Conservation (phyloP, 1,140 invertebrate species). For the Triops cancriformis region DNA sequence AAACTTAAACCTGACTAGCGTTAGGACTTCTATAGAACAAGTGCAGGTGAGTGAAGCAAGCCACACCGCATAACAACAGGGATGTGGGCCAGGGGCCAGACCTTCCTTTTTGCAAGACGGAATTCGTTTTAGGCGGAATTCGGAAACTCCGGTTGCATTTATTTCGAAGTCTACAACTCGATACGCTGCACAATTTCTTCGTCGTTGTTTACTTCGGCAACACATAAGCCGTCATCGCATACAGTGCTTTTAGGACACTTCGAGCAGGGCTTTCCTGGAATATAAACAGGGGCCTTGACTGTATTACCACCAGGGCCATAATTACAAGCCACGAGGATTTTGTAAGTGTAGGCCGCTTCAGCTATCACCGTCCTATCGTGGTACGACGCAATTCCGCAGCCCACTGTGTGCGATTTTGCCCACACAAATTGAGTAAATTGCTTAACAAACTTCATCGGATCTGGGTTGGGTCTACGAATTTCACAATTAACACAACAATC, state of each 20-base stretch:
- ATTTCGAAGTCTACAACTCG: neutral
- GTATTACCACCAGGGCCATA: conserved; percentile 20
- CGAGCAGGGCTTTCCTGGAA: conserved; percentile 14
- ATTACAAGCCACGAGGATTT: conserved; percentile 22
- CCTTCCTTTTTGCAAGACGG: too few relatives aligned
- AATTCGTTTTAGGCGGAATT: too few relatives aligned
- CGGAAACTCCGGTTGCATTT: neutral
- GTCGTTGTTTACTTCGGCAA: neutral
- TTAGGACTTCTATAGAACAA: too few relatives aligned
- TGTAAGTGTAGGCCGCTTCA: conserved; percentile 10
- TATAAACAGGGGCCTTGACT: conserved; percentile 14
- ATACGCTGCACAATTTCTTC: neutral
- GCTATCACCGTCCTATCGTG: conserved; percentile 16
- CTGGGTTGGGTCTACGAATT: neutral
- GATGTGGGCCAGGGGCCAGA: too few relatives aligned
- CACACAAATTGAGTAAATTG: conserved; percentile 20
- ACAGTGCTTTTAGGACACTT: conserved; percentile 20
- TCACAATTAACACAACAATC: neutral
- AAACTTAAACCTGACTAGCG: too few relatives aligned
- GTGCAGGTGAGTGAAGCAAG: too few relatives aligned
- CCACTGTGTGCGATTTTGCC: neutral
- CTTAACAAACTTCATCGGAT: neutral
- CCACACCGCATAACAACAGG: too few relatives aligned
- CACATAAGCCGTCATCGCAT: conserved; percentile 24
- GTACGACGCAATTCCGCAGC: conserved; percentile 14